Conservation (phyloP, 2,113 vertebrate species). For the Syngnathus floridae region DNA sequence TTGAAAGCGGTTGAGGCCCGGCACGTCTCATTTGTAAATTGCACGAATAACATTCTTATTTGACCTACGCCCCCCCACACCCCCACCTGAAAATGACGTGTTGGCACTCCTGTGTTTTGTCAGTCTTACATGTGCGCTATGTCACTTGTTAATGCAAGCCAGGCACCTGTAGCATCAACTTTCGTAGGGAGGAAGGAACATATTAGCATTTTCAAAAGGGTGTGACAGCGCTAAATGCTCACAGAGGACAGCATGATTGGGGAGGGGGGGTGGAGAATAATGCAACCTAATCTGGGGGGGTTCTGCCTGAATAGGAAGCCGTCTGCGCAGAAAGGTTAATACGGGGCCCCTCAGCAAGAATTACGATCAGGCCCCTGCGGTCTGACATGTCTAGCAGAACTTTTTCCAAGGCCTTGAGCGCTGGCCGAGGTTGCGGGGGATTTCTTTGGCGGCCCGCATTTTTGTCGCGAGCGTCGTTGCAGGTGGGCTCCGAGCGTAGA, state of each 20-base stretch:
- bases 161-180: conserved; percentile 40
- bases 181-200: conserved; percentile 54
- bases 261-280: neutral
- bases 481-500: conserved; percentile 35
- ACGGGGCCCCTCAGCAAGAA: conserved; percentile 17
- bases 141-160: conserved; percentile 42
- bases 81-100: conserved; percentile 19
- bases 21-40: conserved; percentile 41
- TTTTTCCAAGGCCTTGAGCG: conserved; percentile 36
- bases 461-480: conserved; percentile 20
- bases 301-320: conserved; percentile 30
- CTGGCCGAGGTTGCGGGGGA: conserved; percentile 11
- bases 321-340: conserved; percentile 27
- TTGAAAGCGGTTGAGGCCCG: conserved; percentile 21
- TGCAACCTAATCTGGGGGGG: conserved; percentile 34
- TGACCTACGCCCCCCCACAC: neutral
- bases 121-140: conserved; percentile 20
- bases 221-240: conserved; percentile 30
- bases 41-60: conserved; percentile 51
- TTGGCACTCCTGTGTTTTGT: conserved; percentile 36
- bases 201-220: conserved; percentile 51
- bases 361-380: conserved; percentile 22
- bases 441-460: conserved; percentile 16
- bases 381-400: conserved; percentile 33
- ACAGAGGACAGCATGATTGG: conserved; percentile 19